Conservation (phyloP, 1,140 invertebrate genomes). For the Drosophila lacteicornis region DNA sequence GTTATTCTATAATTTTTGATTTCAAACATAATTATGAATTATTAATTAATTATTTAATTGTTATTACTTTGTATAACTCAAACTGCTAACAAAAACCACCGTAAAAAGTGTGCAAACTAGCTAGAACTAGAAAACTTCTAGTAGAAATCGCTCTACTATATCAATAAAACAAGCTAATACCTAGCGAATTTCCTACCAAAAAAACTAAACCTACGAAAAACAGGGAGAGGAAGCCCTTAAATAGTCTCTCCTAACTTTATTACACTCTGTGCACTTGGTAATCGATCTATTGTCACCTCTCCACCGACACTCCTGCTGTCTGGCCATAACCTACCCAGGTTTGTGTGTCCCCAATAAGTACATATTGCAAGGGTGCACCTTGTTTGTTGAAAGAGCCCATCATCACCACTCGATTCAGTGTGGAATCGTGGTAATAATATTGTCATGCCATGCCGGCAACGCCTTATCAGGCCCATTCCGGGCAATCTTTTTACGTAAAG, state of each 20-base stretch:
- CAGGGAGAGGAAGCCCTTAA: background rate
- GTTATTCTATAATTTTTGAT: too few relatives aligned
- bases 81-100: background rate
- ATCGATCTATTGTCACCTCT: slow-evolving; percentile 8
- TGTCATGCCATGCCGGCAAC: slow-evolving; percentile 48
- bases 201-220: background rate
- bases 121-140: too few relatives aligned
- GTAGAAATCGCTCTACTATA: background rate
- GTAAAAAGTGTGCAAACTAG: background rate
- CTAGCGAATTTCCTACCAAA: background rate
- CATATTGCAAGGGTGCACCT: slow-evolving; percentile 11
- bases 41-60: too few relatives aligned
- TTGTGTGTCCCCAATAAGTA: slow-evolving; percentile 5
- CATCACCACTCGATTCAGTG: background rate
- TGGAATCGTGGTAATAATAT: slow-evolving; percentile 26
- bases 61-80: too few relatives aligned
- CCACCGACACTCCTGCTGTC: background rate
- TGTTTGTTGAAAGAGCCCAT: slow-evolving; percentile 6
- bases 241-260: background rate
- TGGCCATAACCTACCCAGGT: background rate
- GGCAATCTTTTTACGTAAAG: slow-evolving; percentile 51
- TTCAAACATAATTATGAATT: too few relatives aligned
- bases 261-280: slow-evolving; percentile 6
- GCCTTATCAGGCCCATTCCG: slow-evolving; percentile 29
- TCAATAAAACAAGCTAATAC: background rate